Percentiles rank a stretch among this genome's conserved stretches.
Conservation (phyloP, 1,140 invertebrate species). For the Drosophila melanica region DNA sequence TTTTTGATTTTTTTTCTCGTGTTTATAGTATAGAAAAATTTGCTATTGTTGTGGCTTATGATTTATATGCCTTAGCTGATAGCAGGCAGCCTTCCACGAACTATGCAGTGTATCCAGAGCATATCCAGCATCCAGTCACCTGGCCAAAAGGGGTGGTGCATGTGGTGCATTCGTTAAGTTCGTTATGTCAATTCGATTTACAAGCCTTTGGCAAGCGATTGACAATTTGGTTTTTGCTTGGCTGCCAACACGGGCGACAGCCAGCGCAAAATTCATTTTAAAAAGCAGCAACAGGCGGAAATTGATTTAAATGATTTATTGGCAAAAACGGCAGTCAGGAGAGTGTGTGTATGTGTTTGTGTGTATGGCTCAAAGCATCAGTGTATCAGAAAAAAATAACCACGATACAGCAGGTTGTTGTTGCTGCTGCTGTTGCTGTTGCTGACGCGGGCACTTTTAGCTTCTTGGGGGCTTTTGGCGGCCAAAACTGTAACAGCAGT, state of each 20-base stretch:
- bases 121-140: slow-evolving; percentile 14
- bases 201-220: slow-evolving; percentile 74
- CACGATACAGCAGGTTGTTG: slow-evolving; percentile 50
- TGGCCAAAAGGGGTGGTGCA: slow-evolving; percentile 23
- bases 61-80: slow-evolving; percentile 54
- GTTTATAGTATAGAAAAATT: slow-evolving; percentile 28
- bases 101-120: slow-evolving; percentile 15
- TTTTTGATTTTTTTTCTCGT: neutral
- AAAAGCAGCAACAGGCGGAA: slow-evolving; percentile 69
- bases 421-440: slow-evolving; percentile 17
- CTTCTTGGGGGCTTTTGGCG: slow-evolving; percentile 59
- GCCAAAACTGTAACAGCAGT: slow-evolving; percentile 45
- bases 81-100: slow-evolving; percentile 50
- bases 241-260: slow-evolving; percentile 12
- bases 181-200: slow-evolving; percentile 79
- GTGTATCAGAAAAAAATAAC: slow-evolving; percentile 22
- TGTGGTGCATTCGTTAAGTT: slow-evolving; percentile 55
- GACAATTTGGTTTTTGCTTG: slow-evolving; percentile 63
- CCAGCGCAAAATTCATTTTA: slow-evolving; percentile 55
- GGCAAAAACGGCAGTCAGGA: slow-evolving; percentile 36
- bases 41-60: slow-evolving; percentile 67
- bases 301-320: slow-evolving; percentile 82
- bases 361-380: slow-evolving; percentile 38
- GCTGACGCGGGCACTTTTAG: slow-evolving; percentile 19
- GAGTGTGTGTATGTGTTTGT: slow-evolving; percentile 29